A percentile compares a stretch with the other conserved stretches of the same genome.
These are phyloP conservation scores for Saturnia japonica DNA, from an alignment of 2,888 invertebrate species.

Conservation along the genomic window DNA sequence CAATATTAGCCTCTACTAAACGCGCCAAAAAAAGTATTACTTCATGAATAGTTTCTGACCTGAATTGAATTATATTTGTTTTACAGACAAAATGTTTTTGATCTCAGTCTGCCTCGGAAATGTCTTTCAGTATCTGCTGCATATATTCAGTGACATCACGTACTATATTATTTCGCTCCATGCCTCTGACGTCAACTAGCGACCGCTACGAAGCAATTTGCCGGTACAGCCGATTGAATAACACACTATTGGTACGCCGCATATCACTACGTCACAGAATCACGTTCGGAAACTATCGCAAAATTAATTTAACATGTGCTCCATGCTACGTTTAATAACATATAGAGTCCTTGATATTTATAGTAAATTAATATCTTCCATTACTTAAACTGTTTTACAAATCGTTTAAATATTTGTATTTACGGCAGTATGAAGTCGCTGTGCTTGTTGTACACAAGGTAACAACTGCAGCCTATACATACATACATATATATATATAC, in stretches of 20 bases:
- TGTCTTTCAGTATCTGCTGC: not conserved
- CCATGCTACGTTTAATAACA: not conserved
- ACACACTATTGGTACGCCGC: not conserved
- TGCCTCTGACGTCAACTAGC: slow-evolving; percentile 1
- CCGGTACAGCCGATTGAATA: slow-evolving; percentile 15
- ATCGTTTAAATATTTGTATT: too few species aligned
- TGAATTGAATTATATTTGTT: too few species aligned
- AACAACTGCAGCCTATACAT: too few species aligned
- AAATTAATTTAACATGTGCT: not conserved
- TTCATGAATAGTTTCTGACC: too few species aligned
- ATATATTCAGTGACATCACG: not conserved
- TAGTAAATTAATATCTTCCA: not conserved
- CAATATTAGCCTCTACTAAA: too few species aligned
- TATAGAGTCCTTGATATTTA: not conserved
- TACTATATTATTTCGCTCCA: slow-evolving; percentile 6
- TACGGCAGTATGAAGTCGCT: too few species aligned
- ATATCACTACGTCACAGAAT: slow-evolving; percentile 1
- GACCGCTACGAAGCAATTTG: slow-evolving; percentile 13
- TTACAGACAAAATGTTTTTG: too few species aligned
- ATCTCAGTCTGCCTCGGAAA: not conserved
- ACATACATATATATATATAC: too few species aligned
- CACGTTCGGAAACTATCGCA: too few species aligned
- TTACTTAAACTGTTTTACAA: not conserved
- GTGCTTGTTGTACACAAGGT: too few species aligned
- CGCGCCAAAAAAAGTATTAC: too few species aligned